Evolutionary conservation across 2,888 invertebrate species (phyloP).

Genomic region (Seladonia tumulorum): DNA sequence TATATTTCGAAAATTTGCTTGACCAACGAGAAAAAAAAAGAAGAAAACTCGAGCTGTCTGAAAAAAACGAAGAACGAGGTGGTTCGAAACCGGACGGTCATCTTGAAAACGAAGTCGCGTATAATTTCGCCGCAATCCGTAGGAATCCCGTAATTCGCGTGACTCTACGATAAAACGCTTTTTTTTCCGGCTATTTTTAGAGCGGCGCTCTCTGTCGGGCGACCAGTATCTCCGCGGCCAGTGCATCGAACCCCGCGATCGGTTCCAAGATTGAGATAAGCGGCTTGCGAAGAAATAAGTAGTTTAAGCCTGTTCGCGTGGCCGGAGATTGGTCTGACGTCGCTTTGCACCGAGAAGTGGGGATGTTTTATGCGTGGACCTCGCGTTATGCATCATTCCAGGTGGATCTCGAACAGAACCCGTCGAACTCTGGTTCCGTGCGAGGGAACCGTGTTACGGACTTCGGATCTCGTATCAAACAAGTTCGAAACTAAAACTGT

Average conservation of each 20-base stretch:
- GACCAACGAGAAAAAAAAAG: too few species aligned
- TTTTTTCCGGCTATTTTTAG: constrained; percentile 63
- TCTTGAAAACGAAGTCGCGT: constrained; percentile 24
- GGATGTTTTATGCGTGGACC: constrained; percentile 69
- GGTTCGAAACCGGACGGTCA: not conserved
- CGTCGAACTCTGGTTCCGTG: constrained; percentile 66
- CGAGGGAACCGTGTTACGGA: constrained; percentile 35
- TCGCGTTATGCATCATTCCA: constrained; percentile 67
- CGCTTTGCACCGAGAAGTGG: constrained; percentile 62
- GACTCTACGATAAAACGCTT: constrained; percentile 45
- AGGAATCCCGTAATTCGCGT: constrained; percentile 60
- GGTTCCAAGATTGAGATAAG: constrained; percentile 71
- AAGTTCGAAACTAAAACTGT: not conserved
- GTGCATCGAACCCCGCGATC: constrained; percentile 69
- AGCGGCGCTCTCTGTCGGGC: constrained; percentile 41
- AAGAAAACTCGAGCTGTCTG: too few species aligned
- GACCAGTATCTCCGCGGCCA: constrained; percentile 50
- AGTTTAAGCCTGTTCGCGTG: constrained; percentile 75
- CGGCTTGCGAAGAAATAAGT: constrained; percentile 74
- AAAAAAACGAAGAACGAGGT: not conserved
- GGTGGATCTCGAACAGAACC: constrained; percentile 68
- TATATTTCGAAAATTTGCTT: not conserved
- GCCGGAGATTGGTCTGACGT: constrained; percentile 71
- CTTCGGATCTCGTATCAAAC: not conserved
- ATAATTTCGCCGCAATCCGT: constrained; percentile 56